These are phyloP conservation scores for Armadillidium nasatum DNA, from an alignment of 1,140 invertebrate species.

Conservation along the genomic window DNA sequence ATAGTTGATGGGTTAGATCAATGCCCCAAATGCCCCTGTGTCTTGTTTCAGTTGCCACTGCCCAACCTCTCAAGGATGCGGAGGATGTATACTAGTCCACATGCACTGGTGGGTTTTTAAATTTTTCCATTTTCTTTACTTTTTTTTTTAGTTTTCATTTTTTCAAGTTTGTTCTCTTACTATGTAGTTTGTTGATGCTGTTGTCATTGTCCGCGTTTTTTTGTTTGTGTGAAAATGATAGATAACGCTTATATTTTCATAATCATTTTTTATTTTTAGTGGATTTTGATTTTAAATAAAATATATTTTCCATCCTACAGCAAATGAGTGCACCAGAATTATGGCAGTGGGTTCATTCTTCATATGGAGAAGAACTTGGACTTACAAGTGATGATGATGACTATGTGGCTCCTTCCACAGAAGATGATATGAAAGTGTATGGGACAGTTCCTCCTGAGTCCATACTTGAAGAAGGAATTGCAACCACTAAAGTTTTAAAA, in stretches of 20 bases:
- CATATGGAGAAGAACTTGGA: conserved; percentile 87
- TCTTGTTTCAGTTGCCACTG: not conserved
- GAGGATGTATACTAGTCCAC: not conserved
- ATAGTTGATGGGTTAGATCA: not conserved
- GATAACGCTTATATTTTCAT: no score
- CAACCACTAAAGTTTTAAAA: conserved; percentile 38
- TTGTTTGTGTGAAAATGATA: no score
- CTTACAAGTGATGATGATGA: conserved; percentile 89
- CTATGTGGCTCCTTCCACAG: conserved; percentile 56
- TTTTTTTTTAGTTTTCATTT: no score
- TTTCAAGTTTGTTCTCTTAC: no score
- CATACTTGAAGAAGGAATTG: conserved; percentile 32
- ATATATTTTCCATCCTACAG: conserved; percentile 48
- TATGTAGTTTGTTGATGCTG: no score
- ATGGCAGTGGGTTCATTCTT: conserved; percentile 84
- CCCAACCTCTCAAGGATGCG: not conserved
- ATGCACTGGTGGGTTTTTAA: not conserved
- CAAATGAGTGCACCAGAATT: conserved; percentile 78
- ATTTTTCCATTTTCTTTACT: no score
- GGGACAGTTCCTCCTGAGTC: conserved; percentile 29
- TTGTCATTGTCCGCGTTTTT: no score
- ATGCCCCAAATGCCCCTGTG: not conserved
- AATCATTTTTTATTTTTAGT: no score
- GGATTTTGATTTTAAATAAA: no score
- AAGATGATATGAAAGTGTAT: conserved; percentile 45